Evolutionary conservation across 2,797 vertebrate species (phyloP).

Genomic region (Schizopygopsis pylzovi): DNA sequence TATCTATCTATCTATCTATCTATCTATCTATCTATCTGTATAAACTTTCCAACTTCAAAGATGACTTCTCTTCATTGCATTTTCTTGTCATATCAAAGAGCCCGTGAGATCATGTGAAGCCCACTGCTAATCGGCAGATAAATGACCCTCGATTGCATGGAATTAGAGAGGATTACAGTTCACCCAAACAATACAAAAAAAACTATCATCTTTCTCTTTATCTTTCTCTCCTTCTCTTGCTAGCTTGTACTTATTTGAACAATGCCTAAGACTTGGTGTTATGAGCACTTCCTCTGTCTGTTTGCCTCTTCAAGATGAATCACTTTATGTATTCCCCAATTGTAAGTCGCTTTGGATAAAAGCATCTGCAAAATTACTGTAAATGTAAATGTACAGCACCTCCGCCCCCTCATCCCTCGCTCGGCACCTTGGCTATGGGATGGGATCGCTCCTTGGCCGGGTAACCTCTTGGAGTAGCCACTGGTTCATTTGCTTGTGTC

Average conservation of each 20-base stretch:
- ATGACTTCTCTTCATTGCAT: neutral
- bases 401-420: slow-evolving; percentile 26
- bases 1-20: neutral
- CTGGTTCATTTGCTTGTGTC: slow-evolving; percentile 44
- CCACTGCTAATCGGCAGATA: slow-evolving; percentile 42
- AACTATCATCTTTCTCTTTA: too few relatives aligned
- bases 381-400: neutral
- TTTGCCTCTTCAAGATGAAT: too few relatives aligned
- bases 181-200: slow-evolving; percentile 49
- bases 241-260: too few relatives aligned
- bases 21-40: neutral
- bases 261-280: too few relatives aligned
- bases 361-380: too few relatives aligned
- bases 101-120: slow-evolving; percentile 56
- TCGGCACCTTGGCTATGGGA: slow-evolving; percentile 36
- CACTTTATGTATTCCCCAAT: too few relatives aligned
- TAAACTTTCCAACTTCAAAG: neutral
- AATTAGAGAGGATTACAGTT: slow-evolving; percentile 65
- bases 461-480: slow-evolving; percentile 46
- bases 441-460: slow-evolving; percentile 14
- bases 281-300: too few relatives aligned
- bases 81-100: neutral
- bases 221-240: too few relatives aligned
- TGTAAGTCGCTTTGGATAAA: too few relatives aligned
- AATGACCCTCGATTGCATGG: slow-evolving; percentile 54